A percentile compares a stretch with the other conserved stretches of the same genome.
Conservation (phyloP, 2,888 invertebrate genomes). For the Dasypogon diadema region DNA sequence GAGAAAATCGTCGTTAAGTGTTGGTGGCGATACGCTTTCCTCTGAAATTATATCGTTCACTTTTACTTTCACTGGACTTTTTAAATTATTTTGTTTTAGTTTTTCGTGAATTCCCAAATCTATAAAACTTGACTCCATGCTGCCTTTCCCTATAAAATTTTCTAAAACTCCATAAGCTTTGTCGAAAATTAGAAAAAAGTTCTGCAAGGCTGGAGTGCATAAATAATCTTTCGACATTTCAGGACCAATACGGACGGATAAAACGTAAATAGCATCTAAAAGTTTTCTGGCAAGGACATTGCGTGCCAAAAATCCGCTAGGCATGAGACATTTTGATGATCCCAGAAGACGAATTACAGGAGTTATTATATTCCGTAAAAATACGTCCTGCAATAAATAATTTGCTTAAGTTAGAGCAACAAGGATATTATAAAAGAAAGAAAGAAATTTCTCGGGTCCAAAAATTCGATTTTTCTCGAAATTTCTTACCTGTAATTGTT, state of each 20-base stretch:
- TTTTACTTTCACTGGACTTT: slow-evolving; percentile 19
- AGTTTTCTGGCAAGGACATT: slow-evolving; percentile 84
- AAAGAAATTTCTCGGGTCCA: too few relatives aligned
- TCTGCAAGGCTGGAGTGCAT: slow-evolving; percentile 77
- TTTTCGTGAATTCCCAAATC: slow-evolving; percentile 14
- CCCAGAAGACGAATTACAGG: slow-evolving; percentile 86
- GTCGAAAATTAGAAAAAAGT: slow-evolving; percentile 86
- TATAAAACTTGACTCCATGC: slow-evolving; percentile 36
- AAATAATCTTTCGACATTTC: slow-evolving; percentile 83
- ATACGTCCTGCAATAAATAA: slow-evolving; percentile 76
- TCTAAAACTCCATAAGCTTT: slow-evolving; percentile 71
- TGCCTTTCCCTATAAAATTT: slow-evolving; percentile 56
- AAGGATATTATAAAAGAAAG: not conserved
- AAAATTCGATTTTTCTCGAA: too few relatives aligned
- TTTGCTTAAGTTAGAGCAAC: not conserved
- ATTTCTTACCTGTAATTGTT: slow-evolving; percentile 81
- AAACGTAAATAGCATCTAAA: slow-evolving; percentile 83
- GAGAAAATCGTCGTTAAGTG: slow-evolving; percentile 55
- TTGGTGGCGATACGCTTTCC: slow-evolving; percentile 74
- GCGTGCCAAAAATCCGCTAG: slow-evolving; percentile 82
- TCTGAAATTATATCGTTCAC: slow-evolving; percentile 65
- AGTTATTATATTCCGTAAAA: slow-evolving; percentile 85
- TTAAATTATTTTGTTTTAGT: slow-evolving; percentile 3
- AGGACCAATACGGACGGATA: slow-evolving; percentile 81
- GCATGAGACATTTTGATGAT: slow-evolving; percentile 83